Evolutionary conservation across 2,113 vertebrate species (phyloP), one percentile per base, ranked within the genome.

Genomic region (Dolichotis patagonum): DNA sequence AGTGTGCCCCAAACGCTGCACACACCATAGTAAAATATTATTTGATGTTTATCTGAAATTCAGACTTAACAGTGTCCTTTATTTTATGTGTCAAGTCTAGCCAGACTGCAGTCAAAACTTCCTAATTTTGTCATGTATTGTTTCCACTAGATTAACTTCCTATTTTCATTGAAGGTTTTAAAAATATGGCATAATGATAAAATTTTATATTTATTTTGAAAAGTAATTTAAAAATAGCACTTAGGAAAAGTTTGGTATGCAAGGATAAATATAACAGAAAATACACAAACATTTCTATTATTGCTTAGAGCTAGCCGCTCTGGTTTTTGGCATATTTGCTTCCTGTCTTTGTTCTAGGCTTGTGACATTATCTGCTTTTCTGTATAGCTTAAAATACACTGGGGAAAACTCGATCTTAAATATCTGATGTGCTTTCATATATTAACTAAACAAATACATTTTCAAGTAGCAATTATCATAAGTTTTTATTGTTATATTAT

Each of bases 401-500:
- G 63, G 49, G 30, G 58, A 52, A 41, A 85, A 63, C 35, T 73
- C 83, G 3, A 86, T 77, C 43, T 87, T 90, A 78, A 88, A 13
- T 81, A 88, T 84, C 41, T 92, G 75, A 78, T 35, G 32, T 46
- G 16, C 4, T 87, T 88, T 81, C 17, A 22, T 80, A 52, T 67
- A 85, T 95, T 75, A 93, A 77, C 92, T 94, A 97, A 85, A 41
- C 16, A n/a, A 28, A 28, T 65, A 84, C 54, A 54, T 96, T 90
- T 67, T 62, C 49, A 84, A 43, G 28, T n/a, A 49, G 58, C 49
- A 17, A 12, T 69, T 41, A 78, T 85, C 30, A 60, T 52, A n/a
- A 13, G 58, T 35, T 67, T 95, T 86, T 77, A 83, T 71, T 86
- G 7, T 80, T 52, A 12, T 82, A 3, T 88, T 78, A 93, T 62